Conservation (phyloP, 2,113 vertebrate species). For the Grammomys surdaster region DNA sequence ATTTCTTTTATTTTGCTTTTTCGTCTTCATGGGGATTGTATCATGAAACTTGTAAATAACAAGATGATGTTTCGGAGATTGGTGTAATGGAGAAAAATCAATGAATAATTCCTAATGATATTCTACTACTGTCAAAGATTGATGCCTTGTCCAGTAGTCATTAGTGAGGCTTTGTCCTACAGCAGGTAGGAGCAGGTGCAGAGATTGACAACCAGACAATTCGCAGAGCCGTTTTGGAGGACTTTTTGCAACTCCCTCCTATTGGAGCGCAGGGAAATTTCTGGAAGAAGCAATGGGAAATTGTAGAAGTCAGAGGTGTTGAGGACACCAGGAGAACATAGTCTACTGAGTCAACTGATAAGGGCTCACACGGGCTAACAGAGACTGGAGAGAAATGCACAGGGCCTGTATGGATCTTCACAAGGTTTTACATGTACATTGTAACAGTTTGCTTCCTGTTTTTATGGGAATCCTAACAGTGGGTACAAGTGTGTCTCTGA, state of each 20-base stretch:
- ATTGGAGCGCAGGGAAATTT: not conserved
- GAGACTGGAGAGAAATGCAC: not conserved
- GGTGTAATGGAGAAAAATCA: not conserved
- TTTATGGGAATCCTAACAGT: not conserved
- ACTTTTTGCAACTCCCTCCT: not conserved
- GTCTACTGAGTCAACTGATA: not conserved
- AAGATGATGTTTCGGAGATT: constrained; percentile 16
- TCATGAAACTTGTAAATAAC: constrained; percentile 30
- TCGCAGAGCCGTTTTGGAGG: too few relatives aligned
- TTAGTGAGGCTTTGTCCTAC: not conserved
- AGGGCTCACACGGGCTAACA: not conserved
- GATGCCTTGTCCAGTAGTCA: too few relatives aligned
- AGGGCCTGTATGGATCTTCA: accelerated
- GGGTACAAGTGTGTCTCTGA: not conserved
- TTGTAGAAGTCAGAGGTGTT: not conserved
- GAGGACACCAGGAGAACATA: not conserved
- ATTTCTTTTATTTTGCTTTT: not conserved
- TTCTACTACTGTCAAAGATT: not conserved
- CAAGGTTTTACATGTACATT: not conserved
- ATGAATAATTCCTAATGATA: not conserved
- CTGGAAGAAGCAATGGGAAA: not conserved
- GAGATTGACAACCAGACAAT: not conserved
- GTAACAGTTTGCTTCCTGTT: not conserved
- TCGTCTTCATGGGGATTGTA: not conserved
- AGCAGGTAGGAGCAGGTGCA: not conserved